These are phyloP conservation scores for Cosmopolites sordidus DNA, from an alignment of 2,888 invertebrate genomes.

Conservation along the genomic window DNA sequence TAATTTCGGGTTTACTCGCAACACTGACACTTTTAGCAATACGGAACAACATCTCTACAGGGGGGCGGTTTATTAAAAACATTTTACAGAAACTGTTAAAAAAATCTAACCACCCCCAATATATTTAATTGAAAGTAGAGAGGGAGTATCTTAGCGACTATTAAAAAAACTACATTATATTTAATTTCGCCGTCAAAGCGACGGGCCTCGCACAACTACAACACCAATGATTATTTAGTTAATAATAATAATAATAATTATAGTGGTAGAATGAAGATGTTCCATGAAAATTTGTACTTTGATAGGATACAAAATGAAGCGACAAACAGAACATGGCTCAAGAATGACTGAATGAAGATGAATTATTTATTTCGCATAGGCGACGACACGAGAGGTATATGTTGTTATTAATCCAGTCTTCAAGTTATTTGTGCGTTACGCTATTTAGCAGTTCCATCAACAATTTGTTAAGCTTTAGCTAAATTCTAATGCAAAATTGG, in stretches of 20 bases:
- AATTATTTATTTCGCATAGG: conserved; percentile 4
- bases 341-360: conserved; percentile 2
- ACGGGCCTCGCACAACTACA: conserved; percentile 41
- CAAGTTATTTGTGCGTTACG: conserved; percentile 19
- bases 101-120: conserved; percentile 20
- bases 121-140: conserved; percentile 48
- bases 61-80: background rate
- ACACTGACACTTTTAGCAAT: no score
- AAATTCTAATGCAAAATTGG: conserved; percentile 7
- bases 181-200: conserved; percentile 31
- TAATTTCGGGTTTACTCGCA: no score
- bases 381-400: conserved; percentile 25
- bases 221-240: conserved; percentile 44
- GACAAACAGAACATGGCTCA: conserved; percentile 32
- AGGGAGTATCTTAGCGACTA: conserved; percentile 46
- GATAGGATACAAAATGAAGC: conserved; percentile 39
- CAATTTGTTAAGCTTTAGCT: conserved; percentile 14
- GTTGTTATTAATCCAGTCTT: conserved; percentile 26
- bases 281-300: conserved; percentile 47
- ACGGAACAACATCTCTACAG: no score
- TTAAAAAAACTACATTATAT: conserved; percentile 28
- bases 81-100: background rate
- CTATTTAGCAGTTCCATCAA: conserved; percentile 8
- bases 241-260: conserved; percentile 38
- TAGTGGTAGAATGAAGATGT: conserved; percentile 32